phyloP scores from a whole-genome alignment of 2,888 invertebrate species.

The Globia sparganii region DNA sequence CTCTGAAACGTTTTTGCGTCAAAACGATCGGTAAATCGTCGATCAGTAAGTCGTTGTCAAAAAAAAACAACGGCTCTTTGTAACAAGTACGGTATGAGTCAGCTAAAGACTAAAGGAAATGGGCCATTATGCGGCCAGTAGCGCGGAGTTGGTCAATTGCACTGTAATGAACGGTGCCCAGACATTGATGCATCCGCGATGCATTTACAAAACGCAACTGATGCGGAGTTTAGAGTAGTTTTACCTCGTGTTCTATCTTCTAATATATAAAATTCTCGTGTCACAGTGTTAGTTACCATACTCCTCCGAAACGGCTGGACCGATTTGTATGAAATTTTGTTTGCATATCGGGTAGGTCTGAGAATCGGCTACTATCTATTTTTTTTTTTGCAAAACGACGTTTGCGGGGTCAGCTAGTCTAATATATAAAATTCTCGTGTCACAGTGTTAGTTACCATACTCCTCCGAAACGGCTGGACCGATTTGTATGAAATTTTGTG shows the following conservation, averaged over 20 bases:
- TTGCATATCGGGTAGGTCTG: too few relatives aligned
- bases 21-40: background rate
- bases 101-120: constrained; percentile 43
- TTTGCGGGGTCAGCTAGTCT: too few relatives aligned
- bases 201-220: constrained; percentile 2
- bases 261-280: too few relatives aligned
- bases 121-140: constrained; percentile 30
- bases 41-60: background rate
- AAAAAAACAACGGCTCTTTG: constrained; percentile 24
- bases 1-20: background rate
- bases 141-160: constrained; percentile 31
- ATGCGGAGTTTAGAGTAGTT: background rate
- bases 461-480: too few relatives aligned
- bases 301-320: too few relatives aligned
- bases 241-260: background rate
- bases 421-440: too few relatives aligned
- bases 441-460: too few relatives aligned
- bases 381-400: too few relatives aligned
- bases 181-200: constrained; percentile 43
- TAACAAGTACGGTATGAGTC: constrained; percentile 34
- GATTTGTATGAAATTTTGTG: too few relatives aligned
- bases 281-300: too few relatives aligned
- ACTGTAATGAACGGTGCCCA: constrained; percentile 9
- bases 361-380: too few relatives aligned
- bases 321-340: too few relatives aligned